phyloP scores from a whole-genome alignment of 2,888 invertebrate genomes.

The Galeruca laticollis region DNA sequence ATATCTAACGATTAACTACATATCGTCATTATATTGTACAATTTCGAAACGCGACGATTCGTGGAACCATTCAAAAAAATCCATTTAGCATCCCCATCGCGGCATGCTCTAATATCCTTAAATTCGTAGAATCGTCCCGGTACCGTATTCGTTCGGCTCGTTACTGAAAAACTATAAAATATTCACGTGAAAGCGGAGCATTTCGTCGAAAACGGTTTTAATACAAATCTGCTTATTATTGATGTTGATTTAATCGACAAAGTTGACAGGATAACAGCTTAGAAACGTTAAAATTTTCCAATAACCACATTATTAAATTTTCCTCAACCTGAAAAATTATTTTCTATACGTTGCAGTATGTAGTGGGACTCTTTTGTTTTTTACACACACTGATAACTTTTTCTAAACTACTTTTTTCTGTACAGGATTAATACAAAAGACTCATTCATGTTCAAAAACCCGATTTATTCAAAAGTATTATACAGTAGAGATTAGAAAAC shows the following conservation, averaged over 20 bases:
- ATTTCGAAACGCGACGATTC: neutral
- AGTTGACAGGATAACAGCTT: neutral
- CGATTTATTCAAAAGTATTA: no score
- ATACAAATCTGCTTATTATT: constrained; percentile 1
- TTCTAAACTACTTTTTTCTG: no score
- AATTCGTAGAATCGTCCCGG: constrained; percentile 3
- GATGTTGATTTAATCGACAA: neutral
- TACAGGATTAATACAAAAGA: no score
- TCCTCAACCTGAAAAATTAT: no score
- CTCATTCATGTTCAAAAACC: no score
- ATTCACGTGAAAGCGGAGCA: neutral
- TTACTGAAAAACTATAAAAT: constrained; percentile 10
- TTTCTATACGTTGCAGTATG: no score
- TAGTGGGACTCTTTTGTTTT: neutral
- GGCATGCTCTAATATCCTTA: neutral
- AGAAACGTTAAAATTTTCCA: no score
- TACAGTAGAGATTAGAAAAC: no score
- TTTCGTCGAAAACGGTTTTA: constrained; percentile 5
- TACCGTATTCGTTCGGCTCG: neutral
- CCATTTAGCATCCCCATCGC: constrained; percentile 2
- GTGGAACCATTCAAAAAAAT: constrained; percentile 1
- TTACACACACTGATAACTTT: no score
- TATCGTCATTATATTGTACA: neutral
- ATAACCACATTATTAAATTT: no score
- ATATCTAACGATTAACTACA: neutral